Evolutionary conservation across 1,140 invertebrate species (phyloP).

Genomic region (Brachionus koreanus): DNA sequence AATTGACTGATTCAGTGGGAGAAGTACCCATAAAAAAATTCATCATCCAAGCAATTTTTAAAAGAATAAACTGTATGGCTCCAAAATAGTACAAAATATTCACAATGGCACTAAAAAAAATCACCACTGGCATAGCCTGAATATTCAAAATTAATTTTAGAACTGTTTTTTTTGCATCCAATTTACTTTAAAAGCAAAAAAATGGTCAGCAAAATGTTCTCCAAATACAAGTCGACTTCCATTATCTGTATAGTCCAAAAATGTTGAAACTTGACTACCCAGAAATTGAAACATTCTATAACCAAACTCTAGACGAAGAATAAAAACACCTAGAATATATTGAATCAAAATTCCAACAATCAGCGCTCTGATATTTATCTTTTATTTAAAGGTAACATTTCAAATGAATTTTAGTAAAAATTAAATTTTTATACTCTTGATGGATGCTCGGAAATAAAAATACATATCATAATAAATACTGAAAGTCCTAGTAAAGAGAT

Average conservation of each 20-base stretch:
- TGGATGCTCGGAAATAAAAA: conserved; percentile 32
- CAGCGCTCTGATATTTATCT: conserved; percentile 59
- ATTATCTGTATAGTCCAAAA: conserved; percentile 70
- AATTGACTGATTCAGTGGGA: conserved; percentile 22
- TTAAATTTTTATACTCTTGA: background rate
- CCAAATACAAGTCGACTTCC: conserved; percentile 81
- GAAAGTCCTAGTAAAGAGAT: conserved; percentile 6
- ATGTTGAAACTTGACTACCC: conserved; percentile 66
- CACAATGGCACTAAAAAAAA: conserved; percentile 82
- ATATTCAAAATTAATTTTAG: conserved; percentile 47
- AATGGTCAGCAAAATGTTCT: conserved; percentile 62
- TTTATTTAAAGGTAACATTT: background rate
- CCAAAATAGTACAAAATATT: conserved; percentile 82
- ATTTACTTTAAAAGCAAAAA: conserved; percentile 65
- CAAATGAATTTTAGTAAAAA: background rate
- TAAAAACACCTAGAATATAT: conserved; percentile 74
- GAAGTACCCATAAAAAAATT: conserved; percentile 23
- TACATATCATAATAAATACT: conserved; percentile 23
- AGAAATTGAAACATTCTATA: conserved; percentile 71
- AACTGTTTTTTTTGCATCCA: too few relatives aligned
- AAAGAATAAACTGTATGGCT: conserved; percentile 76
- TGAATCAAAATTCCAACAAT: conserved; percentile 74
- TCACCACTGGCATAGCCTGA: conserved; percentile 76
- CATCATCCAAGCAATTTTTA: conserved; percentile 67
- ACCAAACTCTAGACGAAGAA: conserved; percentile 76